A percentile compares a stretch with the other conserved stretches of the same genome.
phyloP scores from a whole-genome alignment of 2,888 invertebrate species.

The Drosophila fulvimacula region DNA sequence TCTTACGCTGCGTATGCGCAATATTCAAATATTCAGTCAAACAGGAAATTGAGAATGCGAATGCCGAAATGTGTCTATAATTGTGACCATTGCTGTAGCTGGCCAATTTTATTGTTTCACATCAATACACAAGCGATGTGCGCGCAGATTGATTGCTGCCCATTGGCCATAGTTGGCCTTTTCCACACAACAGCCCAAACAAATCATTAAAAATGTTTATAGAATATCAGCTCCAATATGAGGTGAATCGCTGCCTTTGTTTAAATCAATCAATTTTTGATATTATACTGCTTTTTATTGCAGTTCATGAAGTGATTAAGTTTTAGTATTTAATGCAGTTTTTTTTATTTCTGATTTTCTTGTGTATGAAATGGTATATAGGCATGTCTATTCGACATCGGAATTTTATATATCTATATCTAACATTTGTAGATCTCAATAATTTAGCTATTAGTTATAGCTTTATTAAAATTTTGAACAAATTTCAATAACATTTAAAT shows the following conservation, averaged over 20 bases:
- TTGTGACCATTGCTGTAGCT: slow-evolving; percentile 26
- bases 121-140: slow-evolving; percentile 37
- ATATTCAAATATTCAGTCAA: slow-evolving; percentile 57
- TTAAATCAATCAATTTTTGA: neutral
- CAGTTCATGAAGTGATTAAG: neutral
- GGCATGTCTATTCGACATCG: too few relatives aligned
- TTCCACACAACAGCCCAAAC: slow-evolving; percentile 12
- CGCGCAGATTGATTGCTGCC: slow-evolving; percentile 7
- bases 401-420: too few relatives aligned
- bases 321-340: neutral
- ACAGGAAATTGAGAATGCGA: slow-evolving; percentile 60
- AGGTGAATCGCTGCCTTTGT: neutral
- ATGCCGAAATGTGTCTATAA: slow-evolving; percentile 21
- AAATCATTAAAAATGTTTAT: slow-evolving; percentile 28
- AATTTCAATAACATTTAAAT: too few relatives aligned
- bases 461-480: too few relatives aligned
- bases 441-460: too few relatives aligned
- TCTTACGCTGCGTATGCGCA: slow-evolving; percentile 67
- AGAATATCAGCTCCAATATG: slow-evolving; percentile 5
- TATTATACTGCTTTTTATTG: neutral
- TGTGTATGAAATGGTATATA: too few relatives aligned
- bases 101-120: slow-evolving; percentile 13
- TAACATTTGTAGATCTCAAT: too few relatives aligned
- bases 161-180: slow-evolving; percentile 3
- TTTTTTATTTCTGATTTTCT: neutral